Percentiles rank a stretch among this genome's conserved stretches.
These are phyloP conservation scores for Micromussa lordhowensis DNA, from an alignment of 92 coral and sea anemone species.

Conservation along the genomic window DNA sequence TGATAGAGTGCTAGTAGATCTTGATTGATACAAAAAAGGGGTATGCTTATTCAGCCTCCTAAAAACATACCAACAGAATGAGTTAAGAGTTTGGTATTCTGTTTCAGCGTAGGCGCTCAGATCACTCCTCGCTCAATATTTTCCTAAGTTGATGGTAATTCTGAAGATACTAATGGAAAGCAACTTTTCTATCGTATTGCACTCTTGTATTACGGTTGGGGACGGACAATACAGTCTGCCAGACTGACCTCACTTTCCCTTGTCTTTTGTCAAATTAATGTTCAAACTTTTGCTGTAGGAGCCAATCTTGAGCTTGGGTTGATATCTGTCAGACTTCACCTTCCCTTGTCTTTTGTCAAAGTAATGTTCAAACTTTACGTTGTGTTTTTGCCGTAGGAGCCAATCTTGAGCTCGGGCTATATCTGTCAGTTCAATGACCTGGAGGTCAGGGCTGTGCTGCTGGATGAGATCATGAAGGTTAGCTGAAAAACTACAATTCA, in stretches of 20 bases:
- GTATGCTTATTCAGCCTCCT: too few species aligned
- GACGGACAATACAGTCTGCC: too few species aligned
- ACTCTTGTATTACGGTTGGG: too few species aligned
- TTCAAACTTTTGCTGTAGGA: conserved; percentile 61
- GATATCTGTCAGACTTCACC: background rate
- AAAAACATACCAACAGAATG: too few species aligned
- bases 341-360: background rate
- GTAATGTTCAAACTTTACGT: background rate
- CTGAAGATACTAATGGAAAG: too few species aligned
- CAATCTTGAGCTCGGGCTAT: conserved; percentile 97
- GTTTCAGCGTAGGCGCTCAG: too few species aligned
- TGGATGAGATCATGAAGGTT: conserved; percentile 99
- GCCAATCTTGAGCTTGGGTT: conserved; percentile 98
- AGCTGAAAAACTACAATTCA: background rate
- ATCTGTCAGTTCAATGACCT: conserved; percentile 98
- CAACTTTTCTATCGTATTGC: too few species aligned
- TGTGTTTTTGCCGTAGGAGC: conserved; percentile 70
- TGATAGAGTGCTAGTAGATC: too few species aligned
- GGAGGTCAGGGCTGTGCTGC: conserved; percentile 90
- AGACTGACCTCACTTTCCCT: background rate
- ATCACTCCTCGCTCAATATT: too few species aligned
- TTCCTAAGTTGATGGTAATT: too few species aligned
- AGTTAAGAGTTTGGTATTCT: too few species aligned
- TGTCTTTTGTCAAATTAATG: background rate
- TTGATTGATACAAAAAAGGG: too few species aligned